Evolutionary conservation across 1,140 invertebrate species (phyloP).

Genomic region (Nautilus pompilius): DNA sequence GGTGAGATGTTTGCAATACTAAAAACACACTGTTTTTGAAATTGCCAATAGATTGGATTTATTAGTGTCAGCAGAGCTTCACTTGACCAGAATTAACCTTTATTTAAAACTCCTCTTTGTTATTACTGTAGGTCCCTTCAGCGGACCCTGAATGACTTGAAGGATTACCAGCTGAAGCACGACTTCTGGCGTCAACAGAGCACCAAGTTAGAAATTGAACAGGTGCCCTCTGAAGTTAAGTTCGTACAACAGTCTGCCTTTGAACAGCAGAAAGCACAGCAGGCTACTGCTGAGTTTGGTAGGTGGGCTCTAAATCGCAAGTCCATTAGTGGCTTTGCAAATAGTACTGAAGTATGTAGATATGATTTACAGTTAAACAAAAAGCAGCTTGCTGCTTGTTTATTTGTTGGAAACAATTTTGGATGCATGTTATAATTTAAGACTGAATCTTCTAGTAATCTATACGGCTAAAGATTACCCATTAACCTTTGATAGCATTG

Average conservation of each 20-base stretch:
- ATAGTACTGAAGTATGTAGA: too few relatives aligned
- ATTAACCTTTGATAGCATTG: too few relatives aligned
- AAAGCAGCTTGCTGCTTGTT: too few relatives aligned
- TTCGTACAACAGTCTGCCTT: constrained; percentile 56
- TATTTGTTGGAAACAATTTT: too few relatives aligned
- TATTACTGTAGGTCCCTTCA: constrained; percentile 61
- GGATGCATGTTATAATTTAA: too few relatives aligned
- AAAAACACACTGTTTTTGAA: background rate
- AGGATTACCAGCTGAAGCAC: constrained; percentile 67
- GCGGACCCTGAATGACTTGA: constrained; percentile 64
- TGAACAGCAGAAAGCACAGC: constrained; percentile 54
- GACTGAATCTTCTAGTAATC: too few relatives aligned
- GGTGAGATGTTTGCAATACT: constrained; percentile 57
- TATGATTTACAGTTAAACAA: too few relatives aligned
- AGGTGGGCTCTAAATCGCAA: background rate
- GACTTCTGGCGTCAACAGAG: constrained; percentile 65
- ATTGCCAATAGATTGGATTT: background rate
- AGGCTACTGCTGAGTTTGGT: constrained; percentile 42
- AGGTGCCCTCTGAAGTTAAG: constrained; percentile 58
- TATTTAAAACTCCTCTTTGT: background rate
- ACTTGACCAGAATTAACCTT: background rate
- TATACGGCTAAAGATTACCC: too few relatives aligned
- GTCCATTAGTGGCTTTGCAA: too few relatives aligned
- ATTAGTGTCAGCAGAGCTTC: background rate
- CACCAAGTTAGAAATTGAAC: constrained; percentile 65